A percentile compares a stretch with the other conserved stretches of the same genome.
Evolutionary conservation across 2,113 vertebrate genomes (phyloP).

Genomic region (Mixornis gularis): DNA sequence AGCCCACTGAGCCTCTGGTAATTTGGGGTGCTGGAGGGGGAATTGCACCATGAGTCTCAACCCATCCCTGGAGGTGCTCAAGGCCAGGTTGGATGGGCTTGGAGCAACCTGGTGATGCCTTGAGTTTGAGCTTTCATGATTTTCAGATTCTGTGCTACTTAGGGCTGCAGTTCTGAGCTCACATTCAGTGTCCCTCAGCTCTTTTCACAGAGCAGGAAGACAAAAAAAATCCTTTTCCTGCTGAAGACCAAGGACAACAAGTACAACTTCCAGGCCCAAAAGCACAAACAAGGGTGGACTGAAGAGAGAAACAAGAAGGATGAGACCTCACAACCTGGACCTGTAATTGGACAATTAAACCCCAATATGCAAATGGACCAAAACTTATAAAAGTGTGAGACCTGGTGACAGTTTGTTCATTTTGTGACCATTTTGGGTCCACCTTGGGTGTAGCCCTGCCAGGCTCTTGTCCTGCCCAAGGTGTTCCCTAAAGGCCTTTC

Average conservation of each 20-base stretch:
- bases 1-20: not conserved
- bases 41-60: not conserved
- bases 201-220: not conserved
- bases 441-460: not conserved
- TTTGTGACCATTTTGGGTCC: not conserved
- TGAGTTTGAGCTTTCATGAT: not conserved
- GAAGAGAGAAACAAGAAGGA: not conserved
- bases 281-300: not conserved
- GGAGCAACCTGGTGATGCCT: not conserved
- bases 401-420: not conserved
- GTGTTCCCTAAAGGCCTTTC: not conserved
- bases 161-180: not conserved
- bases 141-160: not conserved
- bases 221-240: not conserved
- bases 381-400: not conserved
- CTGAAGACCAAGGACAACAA: not conserved
- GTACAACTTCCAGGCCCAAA: not conserved
- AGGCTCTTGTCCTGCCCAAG: not conserved
- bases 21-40: not conserved
- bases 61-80: not conserved
- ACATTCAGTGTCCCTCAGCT: fast-evolving
- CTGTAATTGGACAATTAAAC: not conserved
- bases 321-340: not conserved
- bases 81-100: not conserved
- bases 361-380: not conserved